These are phyloP conservation scores for Psettodes erumei DNA, from an alignment of 2,113 vertebrate genomes.

Conservation along the genomic window DNA sequence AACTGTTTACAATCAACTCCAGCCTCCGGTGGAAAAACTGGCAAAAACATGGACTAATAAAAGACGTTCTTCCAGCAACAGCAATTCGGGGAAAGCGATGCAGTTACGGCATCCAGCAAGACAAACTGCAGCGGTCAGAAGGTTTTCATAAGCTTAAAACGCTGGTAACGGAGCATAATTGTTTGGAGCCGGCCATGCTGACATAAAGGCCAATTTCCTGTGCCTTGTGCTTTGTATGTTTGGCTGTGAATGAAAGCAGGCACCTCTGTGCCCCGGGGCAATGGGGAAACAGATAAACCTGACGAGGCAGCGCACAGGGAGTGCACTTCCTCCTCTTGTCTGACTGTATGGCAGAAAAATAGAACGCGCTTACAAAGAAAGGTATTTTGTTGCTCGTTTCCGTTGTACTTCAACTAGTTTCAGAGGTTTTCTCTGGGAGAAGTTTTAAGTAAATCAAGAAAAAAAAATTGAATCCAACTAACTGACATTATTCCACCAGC, in stretches of 20 bases:
- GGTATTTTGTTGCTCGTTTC: background rate
- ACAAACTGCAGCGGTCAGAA: background rate
- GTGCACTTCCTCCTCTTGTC: constrained; percentile 8
- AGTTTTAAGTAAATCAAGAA: background rate
- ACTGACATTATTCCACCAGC: background rate
- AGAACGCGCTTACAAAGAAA: background rate
- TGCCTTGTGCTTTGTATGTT: constrained; percentile 34
- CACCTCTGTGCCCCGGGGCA: constrained; percentile 31
- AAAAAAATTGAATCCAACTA: background rate
- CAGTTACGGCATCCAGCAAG: background rate
- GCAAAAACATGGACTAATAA: background rate
- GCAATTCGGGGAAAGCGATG: background rate
- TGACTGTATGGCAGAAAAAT: background rate
- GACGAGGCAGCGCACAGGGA: background rate
- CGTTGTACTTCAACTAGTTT: background rate
- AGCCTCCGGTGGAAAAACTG: constrained; percentile 8
- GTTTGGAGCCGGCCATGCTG: background rate
- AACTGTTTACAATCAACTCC: constrained; percentile 36
- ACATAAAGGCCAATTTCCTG: constrained; percentile 28
- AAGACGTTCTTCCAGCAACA: background rate
- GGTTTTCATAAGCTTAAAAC: background rate
- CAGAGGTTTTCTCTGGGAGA: background rate
- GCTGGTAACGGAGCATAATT: background rate
- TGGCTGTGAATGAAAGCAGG: constrained; percentile 17
- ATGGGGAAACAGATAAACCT: background rate